phyloP scores from a whole-genome alignment of 2,888 invertebrate species.

The Petrophora chlorosata region DNA sequence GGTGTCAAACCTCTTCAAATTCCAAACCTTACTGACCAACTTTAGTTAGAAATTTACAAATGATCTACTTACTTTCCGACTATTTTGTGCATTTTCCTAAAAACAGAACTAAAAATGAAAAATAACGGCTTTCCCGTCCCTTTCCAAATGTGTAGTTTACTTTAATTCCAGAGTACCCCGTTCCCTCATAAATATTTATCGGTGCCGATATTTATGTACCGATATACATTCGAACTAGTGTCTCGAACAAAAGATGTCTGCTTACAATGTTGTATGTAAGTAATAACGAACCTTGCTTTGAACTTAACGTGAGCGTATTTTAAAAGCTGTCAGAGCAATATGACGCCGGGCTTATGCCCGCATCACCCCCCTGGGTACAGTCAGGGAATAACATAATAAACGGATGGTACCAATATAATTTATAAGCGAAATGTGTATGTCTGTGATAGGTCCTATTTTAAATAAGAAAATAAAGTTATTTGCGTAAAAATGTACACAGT shows the following conservation, averaged over 20 bases:
- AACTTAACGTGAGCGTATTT: constrained; percentile 68
- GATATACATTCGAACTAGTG: constrained; percentile 21
- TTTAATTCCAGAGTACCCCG: constrained; percentile 13
- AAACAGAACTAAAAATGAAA: neutral
- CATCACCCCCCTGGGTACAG: constrained; percentile 37
- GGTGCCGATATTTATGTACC: too few relatives aligned
- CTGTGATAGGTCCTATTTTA: too few relatives aligned
- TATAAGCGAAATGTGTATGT: too few relatives aligned
- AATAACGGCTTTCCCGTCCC: neutral
- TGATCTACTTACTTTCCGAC: neutral
- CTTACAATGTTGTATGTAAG: constrained; percentile 30
- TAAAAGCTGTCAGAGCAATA: constrained; percentile 78
- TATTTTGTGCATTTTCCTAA: neutral
- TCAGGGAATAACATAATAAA: neutral
- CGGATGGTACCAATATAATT: too few relatives aligned
- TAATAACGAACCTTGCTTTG: constrained; percentile 45
- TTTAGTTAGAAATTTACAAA: too few relatives aligned
- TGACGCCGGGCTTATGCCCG: constrained; percentile 59
- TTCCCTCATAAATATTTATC: constrained; percentile 23
- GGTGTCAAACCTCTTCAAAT: too few relatives aligned
- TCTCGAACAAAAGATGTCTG: constrained; percentile 30
- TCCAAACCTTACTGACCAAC: too few relatives aligned
- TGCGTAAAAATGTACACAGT: too few relatives aligned
- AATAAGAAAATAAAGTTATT: too few relatives aligned
- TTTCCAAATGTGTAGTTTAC: constrained; percentile 14